Evolutionary conservation across 2,888 invertebrate genomes (phyloP).

Genomic region (Drosophila neonasuta): DNA sequence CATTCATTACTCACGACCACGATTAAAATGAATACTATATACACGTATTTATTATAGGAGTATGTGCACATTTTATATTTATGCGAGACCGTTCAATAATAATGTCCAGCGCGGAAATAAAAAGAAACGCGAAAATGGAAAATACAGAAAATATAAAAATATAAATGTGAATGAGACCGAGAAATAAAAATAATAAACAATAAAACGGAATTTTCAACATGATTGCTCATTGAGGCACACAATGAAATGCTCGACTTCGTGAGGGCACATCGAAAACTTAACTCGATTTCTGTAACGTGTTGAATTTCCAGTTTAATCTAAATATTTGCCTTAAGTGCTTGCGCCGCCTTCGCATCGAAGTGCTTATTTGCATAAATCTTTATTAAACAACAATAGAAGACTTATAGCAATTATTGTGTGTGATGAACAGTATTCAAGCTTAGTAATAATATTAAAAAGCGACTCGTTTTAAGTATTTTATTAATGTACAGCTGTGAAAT

Average conservation of each 20-base stretch:
- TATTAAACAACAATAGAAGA: background rate
- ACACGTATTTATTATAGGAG: too few species aligned
- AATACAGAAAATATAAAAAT: background rate
- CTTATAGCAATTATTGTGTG: background rate
- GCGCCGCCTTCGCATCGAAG: constrained; percentile 11
- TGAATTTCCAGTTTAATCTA: constrained; percentile 26
- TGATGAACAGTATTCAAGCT: background rate
- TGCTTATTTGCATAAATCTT: constrained; percentile 34
- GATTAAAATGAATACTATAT: background rate
- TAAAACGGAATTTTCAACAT: constrained; percentile 5
- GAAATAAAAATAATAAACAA: background rate
- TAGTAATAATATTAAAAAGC: background rate
- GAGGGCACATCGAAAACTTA: constrained; percentile 5
- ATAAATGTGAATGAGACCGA: background rate
- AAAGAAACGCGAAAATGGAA: background rate
- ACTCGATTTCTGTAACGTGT: constrained; percentile 13
- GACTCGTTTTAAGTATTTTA: background rate
- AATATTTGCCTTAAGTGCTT: constrained; percentile 6
- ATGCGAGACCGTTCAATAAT: constrained; percentile 2
- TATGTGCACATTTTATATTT: constrained; percentile 2
- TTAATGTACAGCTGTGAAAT: too few species aligned
- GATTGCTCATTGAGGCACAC: constrained; percentile 18
- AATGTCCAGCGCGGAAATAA: constrained; percentile 1
- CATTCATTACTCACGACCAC: constrained; percentile 17
- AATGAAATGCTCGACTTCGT: constrained; percentile 2